Conservation (phyloP, 2,888 invertebrate genomes). For the Sussaba pulchella region DNA sequence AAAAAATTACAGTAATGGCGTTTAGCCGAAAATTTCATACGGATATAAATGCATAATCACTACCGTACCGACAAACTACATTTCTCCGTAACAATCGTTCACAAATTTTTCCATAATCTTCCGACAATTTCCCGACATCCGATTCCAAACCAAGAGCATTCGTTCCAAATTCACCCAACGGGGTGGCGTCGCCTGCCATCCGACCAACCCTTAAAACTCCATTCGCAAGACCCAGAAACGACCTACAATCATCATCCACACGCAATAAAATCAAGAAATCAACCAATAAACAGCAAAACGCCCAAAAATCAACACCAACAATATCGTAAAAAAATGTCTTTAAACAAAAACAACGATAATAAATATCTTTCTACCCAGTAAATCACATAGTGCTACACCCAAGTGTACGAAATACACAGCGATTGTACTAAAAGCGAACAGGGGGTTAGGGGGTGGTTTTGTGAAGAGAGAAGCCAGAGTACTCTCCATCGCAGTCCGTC, state of each 20-base stretch:
- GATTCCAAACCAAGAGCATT: not conserved
- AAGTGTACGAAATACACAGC: constrained; percentile 40
- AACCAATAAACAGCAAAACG: not conserved
- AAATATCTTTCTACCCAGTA: not conserved
- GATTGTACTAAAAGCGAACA: constrained; percentile 55
- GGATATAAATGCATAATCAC: no score
- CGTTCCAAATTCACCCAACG: not conserved
- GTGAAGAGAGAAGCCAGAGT: constrained; percentile 69
- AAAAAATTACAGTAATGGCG: no score
- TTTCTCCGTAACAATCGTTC: not conserved
- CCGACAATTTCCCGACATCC: not conserved
- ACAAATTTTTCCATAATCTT: not conserved
- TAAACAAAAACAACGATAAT: not conserved
- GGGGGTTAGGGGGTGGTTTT: constrained; percentile 59
- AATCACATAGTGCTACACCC: constrained; percentile 41
- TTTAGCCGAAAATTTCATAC: no score
- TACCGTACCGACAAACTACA: no score
- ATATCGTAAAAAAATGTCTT: not conserved
- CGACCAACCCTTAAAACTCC: constrained; percentile 3
- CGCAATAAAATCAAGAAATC: not conserved
- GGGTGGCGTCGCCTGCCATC: constrained; percentile 71
- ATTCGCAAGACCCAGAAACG: not conserved
- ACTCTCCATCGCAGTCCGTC: constrained; percentile 84
- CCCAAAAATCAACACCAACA: not conserved
- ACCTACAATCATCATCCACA: not conserved